Conservation (phyloP, 1,140 invertebrate species). For the Pseudomyrmex gracilis region DNA sequence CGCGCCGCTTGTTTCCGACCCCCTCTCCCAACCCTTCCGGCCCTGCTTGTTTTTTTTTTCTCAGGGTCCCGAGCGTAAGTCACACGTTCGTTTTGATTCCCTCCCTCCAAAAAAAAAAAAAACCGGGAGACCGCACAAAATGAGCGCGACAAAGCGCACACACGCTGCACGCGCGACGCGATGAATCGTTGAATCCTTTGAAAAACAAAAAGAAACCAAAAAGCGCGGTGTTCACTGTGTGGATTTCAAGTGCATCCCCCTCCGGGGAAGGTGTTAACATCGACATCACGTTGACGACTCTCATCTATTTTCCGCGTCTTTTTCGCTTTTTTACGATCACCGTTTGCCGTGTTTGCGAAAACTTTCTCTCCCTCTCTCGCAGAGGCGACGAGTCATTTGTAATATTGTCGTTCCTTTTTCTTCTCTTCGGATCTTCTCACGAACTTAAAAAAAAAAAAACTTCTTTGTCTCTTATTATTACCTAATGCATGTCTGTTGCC, state of each 20-base stretch:
- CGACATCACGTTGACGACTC: neutral
- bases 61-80: neutral
- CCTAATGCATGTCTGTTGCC: slow-evolving; percentile 28
- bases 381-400: neutral
- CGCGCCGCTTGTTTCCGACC: slow-evolving; percentile 64
- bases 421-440: slow-evolving; percentile 13
- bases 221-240: neutral
- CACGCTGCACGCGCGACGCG: neutral
- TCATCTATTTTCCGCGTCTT: neutral
- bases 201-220: neutral
- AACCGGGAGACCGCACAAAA: too few relatives aligned
- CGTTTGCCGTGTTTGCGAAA: neutral
- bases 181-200: neutral
- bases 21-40: slow-evolving; percentile 43
- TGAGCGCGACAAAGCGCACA: too few relatives aligned
- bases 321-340: slow-evolving; percentile 32
- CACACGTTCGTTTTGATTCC: neutral
- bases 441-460: neutral
- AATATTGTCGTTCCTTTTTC: slow-evolving; percentile 5
- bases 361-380: neutral
- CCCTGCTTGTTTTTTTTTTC: neutral
- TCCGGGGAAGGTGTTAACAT: too few relatives aligned
- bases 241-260: neutral
- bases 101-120: neutral
- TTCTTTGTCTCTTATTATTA: slow-evolving; percentile 15